Evolutionary conservation across 2,888 invertebrate genomes (phyloP).

Genomic region (Allophyes oxyacanthae): DNA sequence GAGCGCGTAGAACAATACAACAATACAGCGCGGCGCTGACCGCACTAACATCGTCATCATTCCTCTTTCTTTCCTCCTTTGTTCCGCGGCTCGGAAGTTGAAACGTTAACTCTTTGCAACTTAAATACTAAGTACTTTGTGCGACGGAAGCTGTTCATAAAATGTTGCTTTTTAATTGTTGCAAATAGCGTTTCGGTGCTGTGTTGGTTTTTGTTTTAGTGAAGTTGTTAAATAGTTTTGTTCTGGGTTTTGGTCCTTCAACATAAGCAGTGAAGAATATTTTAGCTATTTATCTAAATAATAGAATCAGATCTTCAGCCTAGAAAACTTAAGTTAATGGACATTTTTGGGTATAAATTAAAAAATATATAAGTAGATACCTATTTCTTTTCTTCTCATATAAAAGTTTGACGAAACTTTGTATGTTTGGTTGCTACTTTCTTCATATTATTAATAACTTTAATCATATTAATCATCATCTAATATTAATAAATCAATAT

Average conservation of each 20-base stretch:
- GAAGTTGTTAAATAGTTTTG: not conserved
- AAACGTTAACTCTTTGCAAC: conserved; percentile 27
- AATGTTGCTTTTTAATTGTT: conserved; percentile 21
- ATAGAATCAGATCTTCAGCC: too few relatives aligned
- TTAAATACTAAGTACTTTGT: conserved; percentile 14
- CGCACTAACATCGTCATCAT: conserved; percentile 10
- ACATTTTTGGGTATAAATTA: too few relatives aligned
- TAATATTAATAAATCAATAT: too few relatives aligned
- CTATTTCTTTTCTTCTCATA: too few relatives aligned
- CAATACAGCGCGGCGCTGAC: conserved; percentile 8
- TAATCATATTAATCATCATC: too few relatives aligned
- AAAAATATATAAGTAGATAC: too few relatives aligned
- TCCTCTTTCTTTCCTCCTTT: conserved; percentile 14
- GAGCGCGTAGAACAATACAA: not conserved
- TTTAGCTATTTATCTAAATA: too few relatives aligned
- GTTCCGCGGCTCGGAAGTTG: conserved; percentile 24
- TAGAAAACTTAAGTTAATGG: too few relatives aligned
- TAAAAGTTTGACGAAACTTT: too few relatives aligned
- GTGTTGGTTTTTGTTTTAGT: not conserved
- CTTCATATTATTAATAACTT: too few relatives aligned
- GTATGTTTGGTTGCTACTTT: too few relatives aligned
- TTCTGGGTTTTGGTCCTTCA: not conserved
- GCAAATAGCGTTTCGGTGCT: not conserved
- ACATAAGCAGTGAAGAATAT: too few relatives aligned
- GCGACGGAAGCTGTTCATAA: conserved; percentile 15